Percentiles rank a stretch among this genome's conserved stretches.
Evolutionary conservation across 2,888 invertebrate species (phyloP).

Genomic region (Pardosa pseudoannulata): DNA sequence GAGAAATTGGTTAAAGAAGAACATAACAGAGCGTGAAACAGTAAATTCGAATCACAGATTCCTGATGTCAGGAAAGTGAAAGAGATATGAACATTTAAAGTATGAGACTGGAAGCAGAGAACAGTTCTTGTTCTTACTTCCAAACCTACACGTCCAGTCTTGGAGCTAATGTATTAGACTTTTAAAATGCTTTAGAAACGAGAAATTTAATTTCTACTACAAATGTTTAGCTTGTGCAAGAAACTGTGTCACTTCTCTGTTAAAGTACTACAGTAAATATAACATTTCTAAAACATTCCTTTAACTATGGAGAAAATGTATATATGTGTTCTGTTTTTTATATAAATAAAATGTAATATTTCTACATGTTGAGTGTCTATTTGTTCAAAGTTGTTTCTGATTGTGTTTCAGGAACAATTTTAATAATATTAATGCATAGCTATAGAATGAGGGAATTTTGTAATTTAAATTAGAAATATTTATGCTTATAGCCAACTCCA

Average conservation of each 20-base stretch:
- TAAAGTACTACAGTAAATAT: neutral
- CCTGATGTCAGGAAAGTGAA: too few relatives aligned
- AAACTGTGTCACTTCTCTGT: neutral
- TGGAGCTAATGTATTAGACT: neutral
- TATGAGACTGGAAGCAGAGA: too few relatives aligned
- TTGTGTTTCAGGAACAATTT: too few relatives aligned
- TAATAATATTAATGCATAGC: too few relatives aligned
- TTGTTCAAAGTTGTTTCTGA: too few relatives aligned
- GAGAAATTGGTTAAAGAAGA: neutral
- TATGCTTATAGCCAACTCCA: too few relatives aligned
- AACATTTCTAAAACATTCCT: slow-evolving; percentile 3
- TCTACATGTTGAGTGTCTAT: neutral
- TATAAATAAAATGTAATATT: slow-evolving; percentile 25
- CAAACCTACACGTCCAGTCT: neutral
- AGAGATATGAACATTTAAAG: too few relatives aligned
- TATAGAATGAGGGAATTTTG: too few relatives aligned
- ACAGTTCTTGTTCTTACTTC: neutral
- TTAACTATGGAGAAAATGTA: neutral
- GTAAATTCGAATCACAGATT: too few relatives aligned
- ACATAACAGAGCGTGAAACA: neutral
- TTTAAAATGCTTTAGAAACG: neutral
- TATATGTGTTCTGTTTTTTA: slow-evolving; percentile 1
- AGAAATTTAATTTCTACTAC: too few relatives aligned
- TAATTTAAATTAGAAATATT: too few relatives aligned
- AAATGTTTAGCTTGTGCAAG: neutral